A percentile compares a stretch with the other conserved stretches of the same genome.
Evolutionary conservation across 2,888 invertebrate genomes (phyloP).

Genomic region (Chydorus sphaericus): DNA sequence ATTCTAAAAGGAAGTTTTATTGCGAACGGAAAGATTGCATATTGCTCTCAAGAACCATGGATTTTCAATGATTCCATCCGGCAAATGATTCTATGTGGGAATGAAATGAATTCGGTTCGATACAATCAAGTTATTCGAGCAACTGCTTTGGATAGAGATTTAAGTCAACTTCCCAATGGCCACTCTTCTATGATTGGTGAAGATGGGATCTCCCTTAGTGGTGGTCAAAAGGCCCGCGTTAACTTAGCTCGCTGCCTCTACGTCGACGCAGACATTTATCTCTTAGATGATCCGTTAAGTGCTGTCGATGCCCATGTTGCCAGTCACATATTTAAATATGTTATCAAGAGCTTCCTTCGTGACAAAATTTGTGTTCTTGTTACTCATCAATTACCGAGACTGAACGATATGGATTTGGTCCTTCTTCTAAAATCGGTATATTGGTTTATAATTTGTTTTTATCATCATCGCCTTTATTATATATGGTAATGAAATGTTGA

Average conservation of each 20-base stretch:
- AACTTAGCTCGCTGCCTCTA: constrained; percentile 43
- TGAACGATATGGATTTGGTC: constrained; percentile 29
- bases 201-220: constrained; percentile 66
- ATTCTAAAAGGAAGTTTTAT: constrained; percentile 26
- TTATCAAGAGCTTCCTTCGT: constrained; percentile 27
- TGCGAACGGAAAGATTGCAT: constrained; percentile 32
- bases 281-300: constrained; percentile 36
- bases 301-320: constrained; percentile 36
- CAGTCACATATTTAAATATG: constrained; percentile 32
- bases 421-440: constrained; percentile 29
- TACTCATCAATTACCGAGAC: constrained; percentile 33
- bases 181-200: constrained; percentile 77
- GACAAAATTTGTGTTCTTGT: constrained; percentile 31
- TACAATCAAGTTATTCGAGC: constrained; percentile 54
- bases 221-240: constrained; percentile 73
- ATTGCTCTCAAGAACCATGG: constrained; percentile 21
- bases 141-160: constrained; percentile 55
- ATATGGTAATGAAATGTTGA: too few species aligned
- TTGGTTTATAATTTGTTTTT: too few species aligned
- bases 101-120: constrained; percentile 31
- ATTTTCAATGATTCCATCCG: constrained; percentile 20
- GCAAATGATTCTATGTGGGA: constrained; percentile 22
- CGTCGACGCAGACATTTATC: constrained; percentile 33
- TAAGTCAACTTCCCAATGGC: constrained; percentile 59
- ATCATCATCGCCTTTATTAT: too few species aligned